A percentile compares a stretch with the other conserved stretches of the same genome.
Conservation (phyloP, 2,113 vertebrate genomes). For the Periophthalmus modestus region DNA sequence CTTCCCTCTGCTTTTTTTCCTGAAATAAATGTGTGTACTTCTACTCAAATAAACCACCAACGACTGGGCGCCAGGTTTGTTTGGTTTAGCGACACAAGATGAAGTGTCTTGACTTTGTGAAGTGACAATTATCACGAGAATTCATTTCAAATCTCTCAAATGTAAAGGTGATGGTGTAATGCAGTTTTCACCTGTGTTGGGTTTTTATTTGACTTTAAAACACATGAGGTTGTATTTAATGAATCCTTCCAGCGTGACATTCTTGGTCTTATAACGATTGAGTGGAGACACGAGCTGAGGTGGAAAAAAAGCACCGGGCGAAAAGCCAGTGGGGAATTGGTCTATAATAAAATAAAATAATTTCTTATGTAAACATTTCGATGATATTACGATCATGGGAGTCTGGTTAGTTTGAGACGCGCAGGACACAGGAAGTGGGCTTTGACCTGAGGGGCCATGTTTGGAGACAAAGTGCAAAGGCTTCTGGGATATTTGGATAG, state of each 20-base stretch:
- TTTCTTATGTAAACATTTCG: not conserved
- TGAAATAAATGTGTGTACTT: too few relatives aligned
- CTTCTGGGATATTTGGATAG: conserved; percentile 21
- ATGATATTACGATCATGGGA: conserved; percentile 41
- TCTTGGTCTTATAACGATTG: not conserved
- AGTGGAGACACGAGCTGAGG: not conserved
- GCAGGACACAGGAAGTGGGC: conserved; percentile 58
- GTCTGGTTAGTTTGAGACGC: conserved; percentile 58
- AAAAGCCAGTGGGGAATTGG: not conserved
- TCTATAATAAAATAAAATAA: not conserved
- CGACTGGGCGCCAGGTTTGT: too few relatives aligned
- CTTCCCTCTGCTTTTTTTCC: too few relatives aligned
- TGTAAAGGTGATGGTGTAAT: too few relatives aligned
- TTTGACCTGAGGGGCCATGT: conserved; percentile 63
- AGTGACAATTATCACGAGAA: too few relatives aligned
- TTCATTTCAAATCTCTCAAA: too few relatives aligned
- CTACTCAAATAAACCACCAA: too few relatives aligned
- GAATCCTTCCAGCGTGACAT: not conserved
- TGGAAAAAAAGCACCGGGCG: not conserved
- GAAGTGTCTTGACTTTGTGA: too few relatives aligned
- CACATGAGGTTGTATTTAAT: not conserved
- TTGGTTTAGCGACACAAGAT: too few relatives aligned
- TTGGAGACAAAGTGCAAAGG: conserved; percentile 65
- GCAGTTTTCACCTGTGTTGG: too few relatives aligned
- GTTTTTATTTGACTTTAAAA: too few relatives aligned